Evolutionary conservation across 2,888 invertebrate genomes (phyloP).

Genomic region (Andricus quercusramuli): DNA sequence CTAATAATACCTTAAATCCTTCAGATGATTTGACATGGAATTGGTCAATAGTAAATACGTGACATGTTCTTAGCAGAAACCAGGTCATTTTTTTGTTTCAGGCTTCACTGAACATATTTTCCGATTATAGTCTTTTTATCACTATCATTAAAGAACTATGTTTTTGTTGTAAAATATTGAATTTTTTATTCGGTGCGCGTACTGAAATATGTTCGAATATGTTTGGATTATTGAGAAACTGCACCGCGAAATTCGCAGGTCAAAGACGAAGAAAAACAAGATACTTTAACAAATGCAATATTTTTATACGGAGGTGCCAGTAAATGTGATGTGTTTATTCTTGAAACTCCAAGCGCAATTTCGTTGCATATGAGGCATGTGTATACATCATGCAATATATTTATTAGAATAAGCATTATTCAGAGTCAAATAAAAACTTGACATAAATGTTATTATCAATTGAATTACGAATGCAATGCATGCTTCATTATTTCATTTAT

Average conservation of each 20-base stretch:
- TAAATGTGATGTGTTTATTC: not conserved
- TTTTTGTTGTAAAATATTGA: not conserved
- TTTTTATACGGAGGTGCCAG: not conserved
- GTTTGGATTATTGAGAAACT: not conserved
- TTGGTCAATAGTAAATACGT: too few relatives aligned
- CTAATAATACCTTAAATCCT: too few relatives aligned
- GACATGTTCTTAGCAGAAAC: too few relatives aligned
- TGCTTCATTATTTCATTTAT: not conserved
- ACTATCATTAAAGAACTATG: not conserved
- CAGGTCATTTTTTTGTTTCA: too few relatives aligned
- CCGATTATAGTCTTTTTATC: not conserved
- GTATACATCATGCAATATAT: not conserved
- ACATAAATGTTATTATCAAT: not conserved
- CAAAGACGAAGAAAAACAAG: not conserved
- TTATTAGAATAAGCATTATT: not conserved
- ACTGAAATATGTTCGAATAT: not conserved
- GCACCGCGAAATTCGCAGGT: not conserved
- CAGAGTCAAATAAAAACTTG: not conserved
- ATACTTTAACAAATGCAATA: not conserved
- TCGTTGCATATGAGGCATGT: not conserved
- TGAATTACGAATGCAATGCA: not conserved
- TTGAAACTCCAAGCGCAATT: not conserved
- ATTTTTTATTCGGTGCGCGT: not conserved
- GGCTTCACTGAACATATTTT: too few relatives aligned
- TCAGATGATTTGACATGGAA: too few relatives aligned